These are phyloP conservation scores for Ditylenchus weischeri DNA, from an alignment of 2,888 invertebrate genomes.

Conservation along the genomic window DNA sequence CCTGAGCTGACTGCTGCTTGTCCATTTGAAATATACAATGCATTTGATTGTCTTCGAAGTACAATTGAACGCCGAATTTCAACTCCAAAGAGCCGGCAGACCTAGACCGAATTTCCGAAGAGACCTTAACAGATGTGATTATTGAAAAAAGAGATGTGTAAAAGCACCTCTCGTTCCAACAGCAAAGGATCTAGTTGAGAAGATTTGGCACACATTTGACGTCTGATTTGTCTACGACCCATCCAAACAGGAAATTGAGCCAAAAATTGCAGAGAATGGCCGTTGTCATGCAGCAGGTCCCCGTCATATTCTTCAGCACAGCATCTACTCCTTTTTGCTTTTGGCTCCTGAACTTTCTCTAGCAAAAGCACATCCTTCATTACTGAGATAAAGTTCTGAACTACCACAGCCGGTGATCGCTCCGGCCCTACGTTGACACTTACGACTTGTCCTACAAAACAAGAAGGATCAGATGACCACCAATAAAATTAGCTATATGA, in stretches of 20 bases:
- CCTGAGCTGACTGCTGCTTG: not conserved
- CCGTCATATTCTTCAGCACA: not conserved
- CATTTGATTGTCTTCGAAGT: not conserved
- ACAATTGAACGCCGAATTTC: not conserved
- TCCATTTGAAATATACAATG: not conserved
- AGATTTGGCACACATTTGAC: constrained; percentile 4
- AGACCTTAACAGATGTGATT: not conserved
- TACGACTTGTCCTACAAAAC: not conserved
- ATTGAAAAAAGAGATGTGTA: not conserved
- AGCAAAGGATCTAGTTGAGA: not conserved
- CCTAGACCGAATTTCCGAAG: not conserved
- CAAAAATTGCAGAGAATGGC: constrained; percentile 1
- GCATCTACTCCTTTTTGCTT: constrained; percentile 1
- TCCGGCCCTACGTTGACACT: constrained; percentile 1
- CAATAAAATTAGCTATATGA: too few relatives aligned
- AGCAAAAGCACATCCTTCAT: constrained; percentile 15
- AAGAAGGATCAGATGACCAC: too few relatives aligned
- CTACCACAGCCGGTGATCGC: not conserved
- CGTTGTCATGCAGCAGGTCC: not conserved
- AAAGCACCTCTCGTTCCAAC: constrained; percentile 5
- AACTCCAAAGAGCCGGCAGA: not conserved
- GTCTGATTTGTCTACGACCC: constrained; percentile 7
- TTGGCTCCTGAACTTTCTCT: constrained; percentile 11
- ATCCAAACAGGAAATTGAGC: constrained; percentile 5
- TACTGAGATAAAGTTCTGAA: too few relatives aligned